phyloP scores from a whole-genome alignment of 2,888 invertebrate genomes.

The Rhagophthalmus giganteus region DNA sequence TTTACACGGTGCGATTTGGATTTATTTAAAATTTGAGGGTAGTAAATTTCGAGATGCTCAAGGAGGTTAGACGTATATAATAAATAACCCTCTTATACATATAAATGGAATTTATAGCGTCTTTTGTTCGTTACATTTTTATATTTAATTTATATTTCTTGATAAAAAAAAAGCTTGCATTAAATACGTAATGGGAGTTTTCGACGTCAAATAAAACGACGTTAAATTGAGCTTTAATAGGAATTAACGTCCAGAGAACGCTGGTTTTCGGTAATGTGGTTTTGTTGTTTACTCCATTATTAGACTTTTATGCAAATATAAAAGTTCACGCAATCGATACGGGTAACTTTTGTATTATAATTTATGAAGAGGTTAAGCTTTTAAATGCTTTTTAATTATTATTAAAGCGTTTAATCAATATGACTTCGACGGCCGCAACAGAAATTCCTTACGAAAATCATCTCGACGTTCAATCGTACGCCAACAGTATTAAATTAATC shows the following conservation, averaged over 20 bases:
- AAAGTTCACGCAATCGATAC: slow-evolving; percentile 7
- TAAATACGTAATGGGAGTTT: slow-evolving; percentile 3
- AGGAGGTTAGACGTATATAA: slow-evolving; percentile 11
- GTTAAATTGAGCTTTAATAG: slow-evolving; percentile 16
- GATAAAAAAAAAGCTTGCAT: slow-evolving; percentile 13
- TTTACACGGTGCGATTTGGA: slow-evolving; percentile 21
- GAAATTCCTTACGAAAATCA: too few relatives aligned
- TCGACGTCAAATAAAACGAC: slow-evolving; percentile 13
- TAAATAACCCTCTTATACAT: neutral
- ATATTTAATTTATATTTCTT: slow-evolving; percentile 18
- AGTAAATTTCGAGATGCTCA: slow-evolving; percentile 16
- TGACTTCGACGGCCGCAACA: too few relatives aligned
- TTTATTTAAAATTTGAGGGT: slow-evolving; percentile 19
- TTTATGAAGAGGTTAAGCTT: slow-evolving; percentile 1
- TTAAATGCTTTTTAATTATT: too few relatives aligned
- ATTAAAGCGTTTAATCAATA: too few relatives aligned
- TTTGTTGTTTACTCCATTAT: slow-evolving; percentile 15
- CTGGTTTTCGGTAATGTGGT: slow-evolving; percentile 11
- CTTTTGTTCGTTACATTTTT: slow-evolving; percentile 9
- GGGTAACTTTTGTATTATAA: slow-evolving; percentile 2
- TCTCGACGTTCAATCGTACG: too few relatives aligned
- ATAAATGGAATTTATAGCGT: slow-evolving; percentile 7
- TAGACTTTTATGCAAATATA: slow-evolving; percentile 18
- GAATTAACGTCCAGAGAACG: slow-evolving; percentile 13
- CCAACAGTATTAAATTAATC: neutral